phyloP scores from a whole-genome alignment of 2,113 vertebrate genomes.

The Willisornis vidua region DNA sequence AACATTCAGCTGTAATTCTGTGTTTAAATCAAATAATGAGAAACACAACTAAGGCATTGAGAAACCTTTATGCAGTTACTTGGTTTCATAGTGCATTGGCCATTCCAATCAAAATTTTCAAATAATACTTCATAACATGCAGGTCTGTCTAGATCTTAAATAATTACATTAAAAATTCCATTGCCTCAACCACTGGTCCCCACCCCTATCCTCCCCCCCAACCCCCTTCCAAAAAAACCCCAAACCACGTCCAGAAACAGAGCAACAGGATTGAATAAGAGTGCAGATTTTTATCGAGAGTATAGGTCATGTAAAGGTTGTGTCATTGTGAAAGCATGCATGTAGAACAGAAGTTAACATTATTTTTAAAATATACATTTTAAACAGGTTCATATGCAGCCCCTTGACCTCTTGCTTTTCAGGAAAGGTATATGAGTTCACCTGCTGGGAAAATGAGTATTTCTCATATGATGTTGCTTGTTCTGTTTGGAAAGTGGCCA shows the following conservation, averaged over 20 bases:
- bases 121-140: not conserved
- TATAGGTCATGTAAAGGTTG: not conserved
- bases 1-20: not conserved
- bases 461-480: not conserved
- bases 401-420: not conserved
- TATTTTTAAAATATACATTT: not conserved
- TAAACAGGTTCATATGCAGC: not conserved
- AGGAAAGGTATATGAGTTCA: not conserved
- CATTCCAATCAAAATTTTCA: not conserved
- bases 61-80: not conserved
- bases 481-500: not conserved
- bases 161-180: not conserved
- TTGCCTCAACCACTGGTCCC: not conserved
- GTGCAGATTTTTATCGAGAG: not conserved
- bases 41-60: not conserved
- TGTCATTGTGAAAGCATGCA: not conserved
- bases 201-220: too few species aligned
- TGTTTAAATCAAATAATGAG: not conserved
- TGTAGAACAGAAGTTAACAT: not conserved
- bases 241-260: not conserved
- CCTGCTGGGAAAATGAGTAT: not conserved
- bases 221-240: not conserved
- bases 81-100: not conserved
- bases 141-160: not conserved
- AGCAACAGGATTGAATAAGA: not conserved